Percentiles rank a stretch among this genome's conserved stretches.
Evolutionary conservation across 2,113 vertebrate genomes (phyloP).

Genomic region (Lanius collurio): DNA sequence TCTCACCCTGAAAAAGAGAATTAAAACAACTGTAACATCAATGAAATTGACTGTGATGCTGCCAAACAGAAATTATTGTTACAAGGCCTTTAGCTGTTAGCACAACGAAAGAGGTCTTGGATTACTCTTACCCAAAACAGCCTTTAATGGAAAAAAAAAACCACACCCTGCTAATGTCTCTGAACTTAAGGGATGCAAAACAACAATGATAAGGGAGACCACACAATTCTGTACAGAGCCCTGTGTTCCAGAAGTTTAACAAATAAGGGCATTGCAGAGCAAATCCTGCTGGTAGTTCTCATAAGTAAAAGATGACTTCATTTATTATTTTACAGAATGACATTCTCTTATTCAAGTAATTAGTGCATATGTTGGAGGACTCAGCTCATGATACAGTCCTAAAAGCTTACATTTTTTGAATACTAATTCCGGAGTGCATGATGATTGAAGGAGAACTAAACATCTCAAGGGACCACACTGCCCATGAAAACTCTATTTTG

Average conservation of each 20-base stretch:
- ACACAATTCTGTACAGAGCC: constrained; percentile 26
- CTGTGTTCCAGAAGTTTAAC: constrained; percentile 20
- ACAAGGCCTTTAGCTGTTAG: constrained; percentile 56
- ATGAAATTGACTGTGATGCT: constrained; percentile 52
- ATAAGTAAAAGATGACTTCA: constrained; percentile 47
- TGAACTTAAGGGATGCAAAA: constrained; percentile 46
- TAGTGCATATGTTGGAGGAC: neutral
- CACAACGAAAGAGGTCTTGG: constrained; percentile 28
- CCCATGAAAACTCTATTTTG: neutral
- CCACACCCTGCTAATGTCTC: constrained; percentile 48
- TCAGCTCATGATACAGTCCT: neutral
- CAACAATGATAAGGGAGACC: constrained; percentile 53
- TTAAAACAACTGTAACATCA: constrained; percentile 43
- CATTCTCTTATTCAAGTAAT: constrained; percentile 35
- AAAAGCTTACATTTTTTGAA: constrained; percentile 16
- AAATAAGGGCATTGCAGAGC: constrained; percentile 23
- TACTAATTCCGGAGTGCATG: neutral
- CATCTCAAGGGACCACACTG: neutral
- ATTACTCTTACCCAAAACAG: constrained; percentile 31
- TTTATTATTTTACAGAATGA: constrained; percentile 56
- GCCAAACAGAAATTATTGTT: constrained; percentile 60
- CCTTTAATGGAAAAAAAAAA: constrained; percentile 54
- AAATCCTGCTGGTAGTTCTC: constrained; percentile 39
- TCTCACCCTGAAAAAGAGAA: constrained; percentile 36
- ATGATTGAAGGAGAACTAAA: neutral